Percentiles rank a stretch among this genome's conserved stretches.
phyloP scores from a whole-genome alignment of 2,888 invertebrate species.

The Cecidostiba fungosa region DNA sequence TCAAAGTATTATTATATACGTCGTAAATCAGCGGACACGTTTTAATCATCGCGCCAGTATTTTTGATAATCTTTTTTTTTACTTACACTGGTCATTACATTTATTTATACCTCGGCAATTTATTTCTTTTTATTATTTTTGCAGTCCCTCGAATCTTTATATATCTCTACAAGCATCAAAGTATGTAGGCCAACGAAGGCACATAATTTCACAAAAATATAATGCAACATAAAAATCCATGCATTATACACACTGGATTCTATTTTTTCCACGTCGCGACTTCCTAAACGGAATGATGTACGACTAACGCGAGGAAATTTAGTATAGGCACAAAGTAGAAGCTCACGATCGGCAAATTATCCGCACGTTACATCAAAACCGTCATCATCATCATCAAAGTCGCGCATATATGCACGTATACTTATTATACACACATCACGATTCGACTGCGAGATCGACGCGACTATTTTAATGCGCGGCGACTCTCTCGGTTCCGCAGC shows the following conservation, averaged over 20 bases:
- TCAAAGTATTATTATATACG: constrained; percentile 21
- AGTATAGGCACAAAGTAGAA: background rate
- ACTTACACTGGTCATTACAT: background rate
- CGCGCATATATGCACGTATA: background rate
- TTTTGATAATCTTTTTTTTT: background rate
- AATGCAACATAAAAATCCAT: background rate
- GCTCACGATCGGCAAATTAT: constrained; percentile 36
- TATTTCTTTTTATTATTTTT: background rate
- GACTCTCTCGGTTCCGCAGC: background rate
- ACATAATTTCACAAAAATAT: background rate
- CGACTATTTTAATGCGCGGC: background rate
- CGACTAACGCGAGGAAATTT: background rate
- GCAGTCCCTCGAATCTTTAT: background rate
- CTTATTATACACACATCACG: constrained; percentile 13
- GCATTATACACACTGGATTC: too few relatives aligned
- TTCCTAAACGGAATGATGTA: background rate
- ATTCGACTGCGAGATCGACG: constrained; percentile 24
- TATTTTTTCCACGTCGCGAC: too few relatives aligned
- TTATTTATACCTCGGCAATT: background rate
- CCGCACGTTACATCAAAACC: constrained; percentile 3
- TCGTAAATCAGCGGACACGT: constrained; percentile 52
- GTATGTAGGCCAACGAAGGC: too few relatives aligned
- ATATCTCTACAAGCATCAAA: too few relatives aligned
- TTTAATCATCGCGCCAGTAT: constrained; percentile 50
- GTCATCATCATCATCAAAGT: background rate